Conservation (phyloP, 1,140 invertebrate genomes). For the Bombus sylvicola region DNA sequence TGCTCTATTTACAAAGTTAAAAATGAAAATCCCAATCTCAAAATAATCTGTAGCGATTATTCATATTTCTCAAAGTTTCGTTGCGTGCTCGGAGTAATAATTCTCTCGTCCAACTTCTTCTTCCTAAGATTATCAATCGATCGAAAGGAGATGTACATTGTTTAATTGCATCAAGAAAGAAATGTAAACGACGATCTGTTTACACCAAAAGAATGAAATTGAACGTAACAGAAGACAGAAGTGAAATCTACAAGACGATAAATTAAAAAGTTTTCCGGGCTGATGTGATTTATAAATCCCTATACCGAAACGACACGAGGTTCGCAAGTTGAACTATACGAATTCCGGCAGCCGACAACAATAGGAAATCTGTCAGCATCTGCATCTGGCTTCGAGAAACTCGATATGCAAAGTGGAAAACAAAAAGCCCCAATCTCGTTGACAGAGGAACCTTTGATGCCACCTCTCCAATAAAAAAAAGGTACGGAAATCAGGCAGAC, state of each 20-base stretch:
- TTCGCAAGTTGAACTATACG: neutral
- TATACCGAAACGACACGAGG: neutral
- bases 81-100: too few species aligned
- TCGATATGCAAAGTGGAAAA: slow-evolving; percentile 60
- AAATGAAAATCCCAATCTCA: too few species aligned
- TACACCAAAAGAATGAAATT: too few species aligned
- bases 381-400: slow-evolving; percentile 56
- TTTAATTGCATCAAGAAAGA: too few species aligned
- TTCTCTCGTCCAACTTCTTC: too few species aligned
- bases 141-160: too few species aligned
- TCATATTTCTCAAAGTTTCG: too few species aligned
- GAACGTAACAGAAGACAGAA: too few species aligned
- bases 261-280: neutral
- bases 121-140: too few species aligned
- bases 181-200: too few species aligned
- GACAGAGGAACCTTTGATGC: slow-evolving; percentile 46
- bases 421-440: slow-evolving; percentile 32
- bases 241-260: neutral
- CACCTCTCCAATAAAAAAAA: slow-evolving; percentile 1
- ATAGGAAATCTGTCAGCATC: slow-evolving; percentile 27
- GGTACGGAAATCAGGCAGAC: slow-evolving; percentile 27
- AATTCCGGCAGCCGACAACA: slow-evolving; percentile 27
- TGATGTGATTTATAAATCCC: neutral
- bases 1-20: too few species aligned
- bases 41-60: too few species aligned